Evolutionary conservation across 2,797 vertebrate genomes (phyloP), one percentile per base, ranked within the genome.

Genomic region (Hoplostethus mediterraneus): DNA sequence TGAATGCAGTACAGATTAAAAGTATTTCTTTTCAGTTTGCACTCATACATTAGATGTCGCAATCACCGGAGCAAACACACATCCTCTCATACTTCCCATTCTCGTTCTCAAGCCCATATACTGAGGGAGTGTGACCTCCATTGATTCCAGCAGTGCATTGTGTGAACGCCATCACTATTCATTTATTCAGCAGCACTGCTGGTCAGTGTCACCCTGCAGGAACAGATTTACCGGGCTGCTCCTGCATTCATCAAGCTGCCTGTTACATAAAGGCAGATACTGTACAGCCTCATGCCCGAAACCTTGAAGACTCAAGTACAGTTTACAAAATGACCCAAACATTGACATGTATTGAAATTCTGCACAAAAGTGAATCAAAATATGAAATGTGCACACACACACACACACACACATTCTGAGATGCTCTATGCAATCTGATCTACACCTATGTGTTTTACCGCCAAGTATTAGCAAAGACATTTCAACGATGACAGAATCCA

Each of bases 151-250:
- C 13, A 7, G 11, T 21, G 45, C 51, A 16, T 53, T 17, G 33
- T 66, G 66, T 70, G 61, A 67, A 33, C 60, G 25, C 13, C 54
- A 71, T 86, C 77, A 62, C 62, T 79, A 76, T 79, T 81, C 66
- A 87, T 79, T 42, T 77, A 77, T 84, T 59, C 73, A 53, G 63
- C 12, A 6, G 30, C 45, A 9, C 59, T 48, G 59, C 74, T 33
- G 57, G 54, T 77, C 79, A 71, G 31, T 64, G 49, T 71, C 70
- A 36, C 47, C 52, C 68, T 45, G 51, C 45, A 47, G 77, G 59
- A 56, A 62, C 47, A 7, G 48, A 81, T 77, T 69, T 78, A 81
- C 75, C 62, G 55, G 55, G n/a, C 51, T 42, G 9, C 67, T 83
- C 51, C 79, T 75, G 69, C 62, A 65, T 67, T 83, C 71, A 81